phyloP scores from a whole-genome alignment of 1,140 invertebrate genomes.

The Lasioglossum baleicum region DNA sequence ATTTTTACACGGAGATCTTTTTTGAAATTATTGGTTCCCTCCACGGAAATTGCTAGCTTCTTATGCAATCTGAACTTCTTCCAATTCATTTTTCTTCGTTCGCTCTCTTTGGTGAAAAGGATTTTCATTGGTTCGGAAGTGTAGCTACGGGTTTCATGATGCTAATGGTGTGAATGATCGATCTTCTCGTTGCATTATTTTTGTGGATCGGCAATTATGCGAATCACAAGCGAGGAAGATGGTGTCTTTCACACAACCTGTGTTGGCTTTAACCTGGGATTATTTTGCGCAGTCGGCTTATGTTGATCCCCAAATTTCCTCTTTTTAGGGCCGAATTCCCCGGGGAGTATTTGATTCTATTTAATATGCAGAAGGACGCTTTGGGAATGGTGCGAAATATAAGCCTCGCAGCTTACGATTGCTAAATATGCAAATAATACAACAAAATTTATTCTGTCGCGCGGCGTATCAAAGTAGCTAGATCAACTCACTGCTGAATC shows the following conservation, averaged over 20 bases:
- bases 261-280: background rate
- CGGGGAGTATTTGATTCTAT: background rate
- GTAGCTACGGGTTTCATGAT: too few species aligned
- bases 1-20: slow-evolving; percentile 58
- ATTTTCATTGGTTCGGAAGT: background rate
- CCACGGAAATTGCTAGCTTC: slow-evolving; percentile 62
- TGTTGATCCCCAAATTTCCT: too few species aligned
- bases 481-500: background rate
- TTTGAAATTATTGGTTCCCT: slow-evolving; percentile 50
- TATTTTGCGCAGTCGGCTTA: too few species aligned
- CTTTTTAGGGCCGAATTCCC: background rate
- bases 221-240: slow-evolving; percentile 51
- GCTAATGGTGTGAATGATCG: too few species aligned
- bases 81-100: slow-evolving; percentile 16
- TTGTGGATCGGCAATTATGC: background rate
- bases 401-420: background rate
- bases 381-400: background rate
- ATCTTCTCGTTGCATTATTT: too few species aligned
- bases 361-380: background rate
- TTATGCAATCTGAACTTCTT: slow-evolving; percentile 22
- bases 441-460: background rate
- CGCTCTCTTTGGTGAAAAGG: background rate
- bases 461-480: background rate
- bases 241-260: slow-evolving; percentile 10
- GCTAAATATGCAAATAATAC: background rate